Base-by-base conservation (phyloP, 2,888 invertebrate species). In the Diaprepes abbreviatus region DNA sequence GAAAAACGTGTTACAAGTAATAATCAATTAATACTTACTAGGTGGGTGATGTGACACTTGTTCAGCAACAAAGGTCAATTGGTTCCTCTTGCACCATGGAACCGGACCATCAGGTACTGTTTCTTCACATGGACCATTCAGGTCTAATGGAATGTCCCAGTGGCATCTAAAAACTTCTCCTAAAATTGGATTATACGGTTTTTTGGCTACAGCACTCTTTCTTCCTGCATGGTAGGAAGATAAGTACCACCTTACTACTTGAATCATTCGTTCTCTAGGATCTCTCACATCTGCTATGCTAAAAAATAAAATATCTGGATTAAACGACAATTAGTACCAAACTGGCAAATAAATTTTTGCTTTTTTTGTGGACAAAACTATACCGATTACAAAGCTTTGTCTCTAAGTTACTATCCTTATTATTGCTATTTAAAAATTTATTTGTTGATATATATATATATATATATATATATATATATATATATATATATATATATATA, bases 31-130 rank as follows among this genome's bases (percentile, higher is more conserved):
- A 16, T 33, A 81, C 84, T 85, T 86, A 94, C 94, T 95, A 74
- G 98, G 98, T 45, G 98, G 99, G 87, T 99, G 99, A 87, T 99
- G 99, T 6, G 97, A 98, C 9, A 98, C 98, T 86, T 99, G 99
- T 83, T 99, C 99, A 2, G 99, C 96, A 54, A 98, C 90, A 85
- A 99, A 99, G 5, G 93, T 91, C 7, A 99, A 87, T 82, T 98
- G 95, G 85, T 94, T 91, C 48, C 90, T 89, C 6, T 89, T 89
- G 76, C 95, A 95, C 94, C 97, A 97, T 0, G 96, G 95, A 38
- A 97, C 90, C 1, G 97, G 97, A 0, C 96, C 96, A 78, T 94
- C 94, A 7, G 87, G 85, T 7, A 91, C 90, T 19, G 74, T 55
- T 65, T 81, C 90, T 45, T 75, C 60, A 12, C 21, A 63, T 4